Evolutionary conservation across 2,888 invertebrate genomes (phyloP).

Genomic region (Boloria selene): DNA sequence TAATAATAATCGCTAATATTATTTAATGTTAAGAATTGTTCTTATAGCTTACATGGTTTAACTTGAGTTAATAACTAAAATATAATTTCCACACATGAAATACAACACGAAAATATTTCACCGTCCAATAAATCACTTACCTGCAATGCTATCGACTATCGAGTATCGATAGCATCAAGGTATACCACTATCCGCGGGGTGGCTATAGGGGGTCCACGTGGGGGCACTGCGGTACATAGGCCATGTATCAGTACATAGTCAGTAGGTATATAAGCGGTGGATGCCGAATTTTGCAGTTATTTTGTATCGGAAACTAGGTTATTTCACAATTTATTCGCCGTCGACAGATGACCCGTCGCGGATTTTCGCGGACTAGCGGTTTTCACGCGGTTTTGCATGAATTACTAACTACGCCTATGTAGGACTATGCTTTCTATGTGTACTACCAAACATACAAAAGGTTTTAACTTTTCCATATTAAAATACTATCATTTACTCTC

Average conservation of each 20-base stretch:
- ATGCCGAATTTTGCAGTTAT: constrained; percentile 81
- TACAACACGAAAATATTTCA: background rate
- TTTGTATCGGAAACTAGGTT: constrained; percentile 81
- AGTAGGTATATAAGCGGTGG: constrained; percentile 64
- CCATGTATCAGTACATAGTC: constrained; percentile 76
- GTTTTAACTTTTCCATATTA: no score
- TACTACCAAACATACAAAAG: background rate
- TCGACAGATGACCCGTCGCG: constrained; percentile 44
- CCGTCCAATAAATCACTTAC: constrained; percentile 13
- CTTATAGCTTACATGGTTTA: no score
- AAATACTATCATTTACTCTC: no score
- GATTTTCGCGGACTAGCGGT: constrained; percentile 37
- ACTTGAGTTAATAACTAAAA: background rate
- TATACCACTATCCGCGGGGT: constrained; percentile 64
- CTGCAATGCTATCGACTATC: constrained; percentile 45
- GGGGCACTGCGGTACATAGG: constrained; percentile 69
- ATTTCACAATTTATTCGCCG: constrained; percentile 70
- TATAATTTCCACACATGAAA: background rate
- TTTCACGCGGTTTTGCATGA: constrained; percentile 33
- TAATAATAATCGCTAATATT: no score
- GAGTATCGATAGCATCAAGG: constrained; percentile 65
- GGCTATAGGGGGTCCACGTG: constrained; percentile 48
- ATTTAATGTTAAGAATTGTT: no score
- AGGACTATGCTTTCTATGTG: background rate
- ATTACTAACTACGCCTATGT: constrained; percentile 18